These are phyloP conservation scores for Scylla paramamosain DNA, from an alignment of 1,140 invertebrate species.

Conservation along the genomic window DNA sequence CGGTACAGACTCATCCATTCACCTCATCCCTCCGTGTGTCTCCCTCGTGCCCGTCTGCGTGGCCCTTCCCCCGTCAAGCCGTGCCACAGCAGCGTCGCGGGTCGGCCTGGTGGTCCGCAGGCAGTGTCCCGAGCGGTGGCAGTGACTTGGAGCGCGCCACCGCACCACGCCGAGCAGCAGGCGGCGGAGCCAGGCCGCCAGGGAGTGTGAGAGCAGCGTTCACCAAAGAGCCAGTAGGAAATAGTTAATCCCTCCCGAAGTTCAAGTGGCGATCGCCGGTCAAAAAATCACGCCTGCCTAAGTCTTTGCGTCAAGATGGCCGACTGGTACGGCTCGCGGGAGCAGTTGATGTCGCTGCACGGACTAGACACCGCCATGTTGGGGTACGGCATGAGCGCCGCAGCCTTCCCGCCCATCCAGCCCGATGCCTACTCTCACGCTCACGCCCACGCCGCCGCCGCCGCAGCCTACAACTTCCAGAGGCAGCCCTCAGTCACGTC, in stretches of 20 bases:
- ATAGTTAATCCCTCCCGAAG: not conserved
- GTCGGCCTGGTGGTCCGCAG: not conserved
- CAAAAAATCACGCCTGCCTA: not conserved
- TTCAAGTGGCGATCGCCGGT: not conserved
- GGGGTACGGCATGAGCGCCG: slow-evolving; percentile 74
- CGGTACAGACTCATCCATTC: not conserved
- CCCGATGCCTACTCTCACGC: slow-evolving; percentile 75
- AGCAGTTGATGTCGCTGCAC: slow-evolving; percentile 75
- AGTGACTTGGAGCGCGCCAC: not conserved
- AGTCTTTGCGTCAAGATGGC: slow-evolving; percentile 65
- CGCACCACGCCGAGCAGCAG: too few species aligned
- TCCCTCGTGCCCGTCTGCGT: not conserved
- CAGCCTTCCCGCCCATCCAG: slow-evolving; percentile 75
- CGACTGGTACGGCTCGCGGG: slow-evolving; percentile 75
- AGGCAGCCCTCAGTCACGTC: slow-evolving; percentile 69
- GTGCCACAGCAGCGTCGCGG: not conserved
- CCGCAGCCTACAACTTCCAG: slow-evolving; percentile 76
- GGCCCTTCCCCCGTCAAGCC: not conserved
- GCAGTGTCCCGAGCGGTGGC: not conserved
- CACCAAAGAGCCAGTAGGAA: not conserved
- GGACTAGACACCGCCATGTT: slow-evolving; percentile 76
- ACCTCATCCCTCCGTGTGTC: not conserved
- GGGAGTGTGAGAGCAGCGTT: not conserved
- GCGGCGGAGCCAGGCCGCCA: too few species aligned
- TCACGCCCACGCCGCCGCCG: slow-evolving; percentile 75